These are phyloP conservation scores for Pseudorhombus dupliciocellatus DNA, from an alignment of 2,113 vertebrate species.

Conservation along the genomic window DNA sequence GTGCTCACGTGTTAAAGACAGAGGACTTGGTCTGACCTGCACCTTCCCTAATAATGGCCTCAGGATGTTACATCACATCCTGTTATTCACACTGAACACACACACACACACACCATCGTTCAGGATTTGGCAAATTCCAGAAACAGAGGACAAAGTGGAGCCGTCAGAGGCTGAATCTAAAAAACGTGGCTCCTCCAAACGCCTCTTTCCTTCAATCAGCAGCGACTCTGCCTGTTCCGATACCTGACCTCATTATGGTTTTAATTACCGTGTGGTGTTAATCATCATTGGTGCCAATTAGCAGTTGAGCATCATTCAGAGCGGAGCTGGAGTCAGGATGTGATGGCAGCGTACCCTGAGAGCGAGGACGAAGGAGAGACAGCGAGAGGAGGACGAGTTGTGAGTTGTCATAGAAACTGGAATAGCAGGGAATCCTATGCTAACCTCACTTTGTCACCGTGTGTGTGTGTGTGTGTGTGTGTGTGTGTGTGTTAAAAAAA, in stretches of 20 bases:
- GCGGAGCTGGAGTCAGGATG: conserved; percentile 38
- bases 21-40: conserved; percentile 34
- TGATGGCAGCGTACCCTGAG: conserved; percentile 40
- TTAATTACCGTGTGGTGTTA: conserved; percentile 31
- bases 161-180: too few species aligned
- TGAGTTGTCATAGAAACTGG: conserved; percentile 78
- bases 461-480: conserved; percentile 36
- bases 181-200: too few species aligned
- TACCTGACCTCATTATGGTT: conserved; percentile 4
- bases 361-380: conserved; percentile 26
- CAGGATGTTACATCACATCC: conserved; percentile 64
- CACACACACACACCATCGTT: conserved; percentile 1
- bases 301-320: conserved; percentile 4
- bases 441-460: conserved; percentile 72
- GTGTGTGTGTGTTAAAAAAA: conserved; percentile 59
- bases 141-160: too few species aligned
- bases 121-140: too few species aligned
- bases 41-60: conserved; percentile 50
- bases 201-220: too few species aligned
- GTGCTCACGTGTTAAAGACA: too few species aligned
- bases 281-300: conserved; percentile 33
- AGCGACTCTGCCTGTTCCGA: not conserved
- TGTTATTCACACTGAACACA: conserved; percentile 56
- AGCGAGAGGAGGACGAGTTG: conserved; percentile 42
- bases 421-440: conserved; percentile 78